Base-by-base conservation (phyloP, 2,888 invertebrate genomes). In the Rhaphigaster nebulosa region DNA sequence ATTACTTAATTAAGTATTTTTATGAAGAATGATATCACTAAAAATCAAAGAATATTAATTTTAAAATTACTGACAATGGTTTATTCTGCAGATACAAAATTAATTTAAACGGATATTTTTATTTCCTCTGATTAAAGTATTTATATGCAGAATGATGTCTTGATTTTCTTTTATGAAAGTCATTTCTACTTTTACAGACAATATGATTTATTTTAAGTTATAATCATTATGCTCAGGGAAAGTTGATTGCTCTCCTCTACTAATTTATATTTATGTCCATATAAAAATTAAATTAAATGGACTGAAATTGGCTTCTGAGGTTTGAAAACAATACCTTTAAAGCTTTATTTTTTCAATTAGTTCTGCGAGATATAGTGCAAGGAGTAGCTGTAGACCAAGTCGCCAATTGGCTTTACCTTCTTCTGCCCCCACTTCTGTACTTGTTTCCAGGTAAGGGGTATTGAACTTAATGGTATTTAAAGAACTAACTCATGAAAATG, bases 371-470 rank as follows among this genome's bases (percentile, higher is more conserved):
- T 84, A 41, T 45, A 84, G 38, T n/a, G 45, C 45, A 38, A 84
- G 84, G 84, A 84, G 84, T 84, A 84, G 84, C 84, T 84, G 84
- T 84, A 84, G 84, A 84, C 45, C 45, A 45, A 84, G 45, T 45
- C 84, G 45, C n/a, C 84, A 84, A 41, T 84, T n/a, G 45, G 84
- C 84, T 84, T 84, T 84, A 84, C 41, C 84, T 29, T 90, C 76
- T 29, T 90, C 76, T 38, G 23, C 90, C 45, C 65, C 60, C 38
- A n/a, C 90, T 52, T 88, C 88, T 34, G 54, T 56, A 8, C 65
- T 70, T 84, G 45, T 76, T 54, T 80, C 76, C 26, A 90, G 70
- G 90, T 90, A 90, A 90, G 56, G 34, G 52, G 34, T 88, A 50
- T 76, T 88, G 65, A 70, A 29, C 29, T 23, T 70, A 52, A 60